phyloP scores from a whole-genome alignment of 2,113 vertebrate genomes.

The Pygoscelis antarcticus region DNA sequence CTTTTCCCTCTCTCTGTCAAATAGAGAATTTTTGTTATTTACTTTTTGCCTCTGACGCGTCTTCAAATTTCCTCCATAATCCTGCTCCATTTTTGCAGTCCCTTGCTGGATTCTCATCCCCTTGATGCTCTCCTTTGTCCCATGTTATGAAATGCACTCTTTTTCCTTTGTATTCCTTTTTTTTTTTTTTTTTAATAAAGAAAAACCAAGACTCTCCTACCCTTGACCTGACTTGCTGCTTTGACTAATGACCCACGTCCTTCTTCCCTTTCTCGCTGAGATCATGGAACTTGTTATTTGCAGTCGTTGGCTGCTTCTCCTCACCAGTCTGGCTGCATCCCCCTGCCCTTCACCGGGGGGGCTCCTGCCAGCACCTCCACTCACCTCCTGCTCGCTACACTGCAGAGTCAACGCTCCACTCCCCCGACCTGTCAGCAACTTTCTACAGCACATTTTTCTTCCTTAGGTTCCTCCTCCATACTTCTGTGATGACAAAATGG shows the following conservation, averaged over 20 bases:
- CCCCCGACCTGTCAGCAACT: background rate
- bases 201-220: background rate
- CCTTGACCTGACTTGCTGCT: slow-evolving; percentile 6
- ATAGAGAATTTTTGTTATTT: background rate
- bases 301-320: background rate
- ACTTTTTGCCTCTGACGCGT: background rate
- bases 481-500: background rate
- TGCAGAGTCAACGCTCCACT: background rate
- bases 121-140: background rate
- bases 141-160: background rate
- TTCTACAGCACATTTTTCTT: background rate
- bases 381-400: background rate
- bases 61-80: background rate
- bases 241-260: slow-evolving; percentile 18
- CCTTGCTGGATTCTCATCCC: background rate
- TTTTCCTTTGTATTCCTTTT: background rate
- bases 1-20: background rate
- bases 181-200: background rate
- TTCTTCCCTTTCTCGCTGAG: background rate
- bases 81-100: background rate
- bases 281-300: background rate
- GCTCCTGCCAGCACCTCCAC: background rate
- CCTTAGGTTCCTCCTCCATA: background rate
- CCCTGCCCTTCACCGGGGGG: background rate
- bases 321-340: background rate